Percentiles rank a stretch among this genome's conserved stretches.
These are phyloP conservation scores for Jacana jacana DNA, from an alignment of 2,113 vertebrate genomes.

Conservation along the genomic window DNA sequence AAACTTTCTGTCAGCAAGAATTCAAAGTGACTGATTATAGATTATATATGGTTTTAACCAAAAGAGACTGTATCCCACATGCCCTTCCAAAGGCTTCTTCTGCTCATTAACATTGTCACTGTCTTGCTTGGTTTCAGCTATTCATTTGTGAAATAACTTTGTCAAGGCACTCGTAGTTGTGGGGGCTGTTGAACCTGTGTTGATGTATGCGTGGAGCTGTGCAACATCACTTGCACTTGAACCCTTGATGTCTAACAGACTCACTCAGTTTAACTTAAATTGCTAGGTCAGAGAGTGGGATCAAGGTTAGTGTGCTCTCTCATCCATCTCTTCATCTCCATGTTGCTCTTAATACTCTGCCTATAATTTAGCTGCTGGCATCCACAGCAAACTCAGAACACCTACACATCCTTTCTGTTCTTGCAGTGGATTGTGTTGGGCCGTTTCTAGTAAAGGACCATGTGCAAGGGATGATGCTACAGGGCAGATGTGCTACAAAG, in stretches of 20 bases:
- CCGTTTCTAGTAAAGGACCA: not conserved
- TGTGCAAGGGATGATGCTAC: not conserved
- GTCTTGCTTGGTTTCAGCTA: not conserved
- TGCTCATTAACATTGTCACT: not conserved
- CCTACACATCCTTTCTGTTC: not conserved
- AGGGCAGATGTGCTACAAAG: not conserved
- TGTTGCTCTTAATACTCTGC: not conserved
- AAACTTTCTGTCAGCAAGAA: not conserved
- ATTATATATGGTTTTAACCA: not conserved
- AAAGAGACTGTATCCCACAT: not conserved
- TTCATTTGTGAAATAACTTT: not conserved
- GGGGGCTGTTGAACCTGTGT: not conserved
- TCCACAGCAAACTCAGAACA: not conserved
- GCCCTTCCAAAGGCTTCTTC: not conserved
- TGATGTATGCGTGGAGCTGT: not conserved
- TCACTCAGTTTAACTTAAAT: not conserved
- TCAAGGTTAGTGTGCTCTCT: not conserved
- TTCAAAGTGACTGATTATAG: not conserved
- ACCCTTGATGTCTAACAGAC: not conserved
- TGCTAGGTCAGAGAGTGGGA: not conserved
- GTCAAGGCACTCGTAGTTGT: not conserved
- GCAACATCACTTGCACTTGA: not conserved
- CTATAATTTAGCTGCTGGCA: not conserved
- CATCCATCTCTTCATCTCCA: not conserved
- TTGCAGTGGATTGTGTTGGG: not conserved